Conservation (phyloP, 2,888 invertebrate genomes). For the Megastigmus dorsalis region DNA sequence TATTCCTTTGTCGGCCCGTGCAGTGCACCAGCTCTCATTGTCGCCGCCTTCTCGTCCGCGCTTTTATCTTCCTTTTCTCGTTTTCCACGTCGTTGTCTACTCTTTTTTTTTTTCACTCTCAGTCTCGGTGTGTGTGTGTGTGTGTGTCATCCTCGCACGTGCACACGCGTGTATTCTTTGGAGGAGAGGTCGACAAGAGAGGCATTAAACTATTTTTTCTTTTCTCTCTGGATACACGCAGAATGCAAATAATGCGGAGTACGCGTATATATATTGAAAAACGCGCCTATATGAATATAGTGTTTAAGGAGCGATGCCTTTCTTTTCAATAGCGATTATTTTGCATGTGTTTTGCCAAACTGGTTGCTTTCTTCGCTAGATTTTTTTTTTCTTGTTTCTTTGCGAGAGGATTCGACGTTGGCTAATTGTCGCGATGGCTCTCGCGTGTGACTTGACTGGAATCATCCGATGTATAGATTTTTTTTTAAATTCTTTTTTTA, state of each 20-base stretch:
- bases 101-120: not conserved
- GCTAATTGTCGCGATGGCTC: slow-evolving; percentile 20
- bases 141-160: not conserved
- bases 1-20: slow-evolving; percentile 42
- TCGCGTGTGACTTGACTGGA: too few relatives aligned
- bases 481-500: too few relatives aligned
- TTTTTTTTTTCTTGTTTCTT: not conserved
- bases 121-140: too few relatives aligned
- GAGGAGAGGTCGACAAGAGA: not conserved
- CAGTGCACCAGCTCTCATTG: too few relatives aligned
- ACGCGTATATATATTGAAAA: slow-evolving; percentile 1
- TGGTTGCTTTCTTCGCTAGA: not conserved
- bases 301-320: not conserved
- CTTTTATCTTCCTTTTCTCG: slow-evolving; percentile 6
- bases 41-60: slow-evolving; percentile 30
- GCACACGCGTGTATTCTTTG: not conserved
- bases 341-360: not conserved
- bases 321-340: too few relatives aligned
- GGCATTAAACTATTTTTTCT: slow-evolving; percentile 26
- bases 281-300: not conserved
- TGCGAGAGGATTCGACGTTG: not conserved
- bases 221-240: not conserved
- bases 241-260: slow-evolving; percentile 19
- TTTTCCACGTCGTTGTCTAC: not conserved
- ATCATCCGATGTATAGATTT: too few relatives aligned